phyloP scores from a whole-genome alignment of 1,140 invertebrate genomes.

The Ridgeia piscesae region DNA sequence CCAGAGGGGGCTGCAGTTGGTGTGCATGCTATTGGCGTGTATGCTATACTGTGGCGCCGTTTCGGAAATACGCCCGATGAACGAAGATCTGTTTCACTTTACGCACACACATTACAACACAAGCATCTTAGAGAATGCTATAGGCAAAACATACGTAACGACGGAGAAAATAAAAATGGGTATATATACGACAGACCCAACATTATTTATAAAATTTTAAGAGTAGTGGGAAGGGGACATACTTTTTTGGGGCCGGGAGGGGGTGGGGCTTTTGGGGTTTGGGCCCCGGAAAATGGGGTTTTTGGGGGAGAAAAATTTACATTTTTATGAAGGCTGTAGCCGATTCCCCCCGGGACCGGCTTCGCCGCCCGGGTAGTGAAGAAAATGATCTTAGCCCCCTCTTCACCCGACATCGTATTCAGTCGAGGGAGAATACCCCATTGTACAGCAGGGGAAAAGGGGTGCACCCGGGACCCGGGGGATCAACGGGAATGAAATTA shows the following conservation, averaged over 20 bases:
- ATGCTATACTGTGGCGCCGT: neutral
- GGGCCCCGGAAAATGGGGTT: slow-evolving; percentile 83
- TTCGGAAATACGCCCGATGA: neutral
- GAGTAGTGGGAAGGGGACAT: slow-evolving; percentile 80
- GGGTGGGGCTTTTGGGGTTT: slow-evolving; percentile 85
- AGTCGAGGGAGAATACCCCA: slow-evolving; percentile 80
- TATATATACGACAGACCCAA: slow-evolving; percentile 58
- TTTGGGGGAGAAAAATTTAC: slow-evolving; percentile 77
- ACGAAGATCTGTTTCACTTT: slow-evolving; percentile 61
- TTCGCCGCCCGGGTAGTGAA: slow-evolving; percentile 80
- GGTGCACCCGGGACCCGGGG: slow-evolving; percentile 92
- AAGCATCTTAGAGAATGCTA: slow-evolving; percentile 86
- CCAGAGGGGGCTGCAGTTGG: neutral
- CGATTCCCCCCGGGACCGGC: slow-evolving; percentile 52
- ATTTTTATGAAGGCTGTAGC: slow-evolving; percentile 76
- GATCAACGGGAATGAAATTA: slow-evolving; percentile 96
- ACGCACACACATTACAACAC: slow-evolving; percentile 80
- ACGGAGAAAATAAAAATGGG: slow-evolving; percentile 71
- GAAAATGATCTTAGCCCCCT: slow-evolving; percentile 89
- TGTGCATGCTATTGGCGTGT: neutral
- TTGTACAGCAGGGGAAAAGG: slow-evolving; percentile 67
- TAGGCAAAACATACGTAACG: slow-evolving; percentile 78
- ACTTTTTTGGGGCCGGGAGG: slow-evolving; percentile 87
- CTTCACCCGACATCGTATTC: slow-evolving; percentile 85
- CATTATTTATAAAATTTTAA: slow-evolving; percentile 70